phyloP scores from a whole-genome alignment of 2,888 invertebrate genomes.

The Toxonevra muliebris region DNA sequence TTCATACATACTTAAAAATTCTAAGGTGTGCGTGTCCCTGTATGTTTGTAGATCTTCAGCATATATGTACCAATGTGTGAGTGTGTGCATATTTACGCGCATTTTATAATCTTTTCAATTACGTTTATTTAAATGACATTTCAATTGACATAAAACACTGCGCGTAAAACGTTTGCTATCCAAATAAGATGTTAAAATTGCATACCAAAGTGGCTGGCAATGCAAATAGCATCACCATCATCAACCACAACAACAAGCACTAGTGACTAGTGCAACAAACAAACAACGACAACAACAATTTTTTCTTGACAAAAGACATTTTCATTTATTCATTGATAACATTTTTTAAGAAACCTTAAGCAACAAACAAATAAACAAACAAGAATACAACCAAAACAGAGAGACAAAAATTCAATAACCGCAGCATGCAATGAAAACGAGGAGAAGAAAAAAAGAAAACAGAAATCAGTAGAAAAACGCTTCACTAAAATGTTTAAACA shows the following conservation, averaged over 20 bases:
- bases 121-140: constrained; percentile 20
- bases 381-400: neutral
- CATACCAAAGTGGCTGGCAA: constrained; percentile 40
- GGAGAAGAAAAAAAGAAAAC: constrained; percentile 30
- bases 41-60: no score
- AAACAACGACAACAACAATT: constrained; percentile 45
- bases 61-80: no score
- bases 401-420: constrained; percentile 3
- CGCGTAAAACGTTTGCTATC: constrained; percentile 30
- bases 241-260: constrained; percentile 18
- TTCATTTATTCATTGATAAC: constrained; percentile 61
- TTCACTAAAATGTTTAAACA: constrained; percentile 43
- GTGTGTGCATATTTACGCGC: no score
- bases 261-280: constrained; percentile 22
- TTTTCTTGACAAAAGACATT: constrained; percentile 55
- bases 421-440: constrained; percentile 20
- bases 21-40: no score
- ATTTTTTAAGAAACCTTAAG: constrained; percentile 40
- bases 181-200: constrained; percentile 58
- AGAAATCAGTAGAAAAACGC: constrained; percentile 33
- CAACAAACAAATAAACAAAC: constrained; percentile 26
- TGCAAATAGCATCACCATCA: constrained; percentile 20
- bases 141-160: constrained; percentile 28
- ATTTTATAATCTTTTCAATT: no score
- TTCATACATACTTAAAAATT: no score